A percentile compares a stretch with the other conserved stretches of the same genome.
phyloP scores from a whole-genome alignment of 2,113 vertebrate genomes.

The Centrocercus urophasianus region DNA sequence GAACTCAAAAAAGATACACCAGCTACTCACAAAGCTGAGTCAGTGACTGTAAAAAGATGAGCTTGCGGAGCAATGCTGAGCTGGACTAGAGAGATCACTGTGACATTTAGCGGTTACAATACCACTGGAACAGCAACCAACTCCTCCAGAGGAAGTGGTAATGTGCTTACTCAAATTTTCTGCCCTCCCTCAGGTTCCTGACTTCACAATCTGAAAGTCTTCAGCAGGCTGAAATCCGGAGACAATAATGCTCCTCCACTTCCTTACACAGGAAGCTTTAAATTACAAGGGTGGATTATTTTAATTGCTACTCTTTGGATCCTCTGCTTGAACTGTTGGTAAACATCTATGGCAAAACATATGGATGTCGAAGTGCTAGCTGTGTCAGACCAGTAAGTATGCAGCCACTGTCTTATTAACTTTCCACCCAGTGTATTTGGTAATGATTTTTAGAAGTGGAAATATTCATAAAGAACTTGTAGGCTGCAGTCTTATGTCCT shows the following conservation, averaged over 20 bases:
- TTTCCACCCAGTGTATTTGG: background rate
- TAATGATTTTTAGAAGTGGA: background rate
- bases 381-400: background rate
- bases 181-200: constrained; percentile 55
- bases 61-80: constrained; percentile 30
- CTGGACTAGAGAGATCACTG: constrained; percentile 50
- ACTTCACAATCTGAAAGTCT: constrained; percentile 59
- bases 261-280: constrained; percentile 79
- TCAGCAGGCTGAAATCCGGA: constrained; percentile 37
- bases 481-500: background rate
- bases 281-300: constrained; percentile 77
- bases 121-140: constrained; percentile 65
- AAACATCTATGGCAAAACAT: constrained; percentile 49
- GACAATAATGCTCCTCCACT: constrained; percentile 61
- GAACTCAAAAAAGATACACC: constrained; percentile 31
- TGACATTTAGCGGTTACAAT: constrained; percentile 71
- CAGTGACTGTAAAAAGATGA: constrained; percentile 44
- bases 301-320: constrained; percentile 75
- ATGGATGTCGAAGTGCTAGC: background rate
- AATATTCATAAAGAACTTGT: background rate
- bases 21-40: constrained; percentile 53
- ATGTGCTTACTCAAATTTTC: constrained; percentile 48
- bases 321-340: constrained; percentile 61
- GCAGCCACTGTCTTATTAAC: background rate
- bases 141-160: constrained; percentile 62